Conservation (phyloP, 2,797 vertebrate genomes). For the Anabacerthia variegaticeps region DNA sequence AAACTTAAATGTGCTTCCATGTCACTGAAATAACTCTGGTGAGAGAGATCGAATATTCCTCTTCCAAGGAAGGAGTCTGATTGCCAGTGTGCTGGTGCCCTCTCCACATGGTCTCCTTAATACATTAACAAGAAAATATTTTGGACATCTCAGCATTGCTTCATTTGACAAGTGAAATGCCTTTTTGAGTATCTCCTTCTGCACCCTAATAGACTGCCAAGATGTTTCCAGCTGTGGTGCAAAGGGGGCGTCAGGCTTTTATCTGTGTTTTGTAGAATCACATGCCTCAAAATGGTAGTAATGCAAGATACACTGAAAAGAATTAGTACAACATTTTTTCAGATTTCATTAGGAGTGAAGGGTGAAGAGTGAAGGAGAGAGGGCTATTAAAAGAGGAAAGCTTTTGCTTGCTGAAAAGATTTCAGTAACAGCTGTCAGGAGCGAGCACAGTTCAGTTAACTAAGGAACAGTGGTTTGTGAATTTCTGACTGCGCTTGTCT, state of each 20-base stretch:
- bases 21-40: neutral
- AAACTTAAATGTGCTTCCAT: accelerated
- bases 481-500: neutral
- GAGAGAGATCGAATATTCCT: neutral
- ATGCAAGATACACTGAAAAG: neutral
- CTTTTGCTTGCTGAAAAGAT: neutral
- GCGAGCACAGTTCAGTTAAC: neutral
- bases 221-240: neutral
- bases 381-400: neutral
- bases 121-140: neutral
- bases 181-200: neutral
- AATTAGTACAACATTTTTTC: neutral
- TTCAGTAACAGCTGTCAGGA: neutral
- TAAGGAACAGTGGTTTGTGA: neutral
- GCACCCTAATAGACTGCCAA: neutral
- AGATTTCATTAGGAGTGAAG: neutral
- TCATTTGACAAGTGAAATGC: neutral
- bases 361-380: neutral
- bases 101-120: neutral
- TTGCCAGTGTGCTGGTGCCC: neutral
- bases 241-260: neutral
- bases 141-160: neutral
- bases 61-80: neutral
- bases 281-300: accelerated
- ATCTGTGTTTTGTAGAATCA: neutral